phyloP scores from a whole-genome alignment of 2,113 vertebrate genomes.

The Origma solitaria region DNA sequence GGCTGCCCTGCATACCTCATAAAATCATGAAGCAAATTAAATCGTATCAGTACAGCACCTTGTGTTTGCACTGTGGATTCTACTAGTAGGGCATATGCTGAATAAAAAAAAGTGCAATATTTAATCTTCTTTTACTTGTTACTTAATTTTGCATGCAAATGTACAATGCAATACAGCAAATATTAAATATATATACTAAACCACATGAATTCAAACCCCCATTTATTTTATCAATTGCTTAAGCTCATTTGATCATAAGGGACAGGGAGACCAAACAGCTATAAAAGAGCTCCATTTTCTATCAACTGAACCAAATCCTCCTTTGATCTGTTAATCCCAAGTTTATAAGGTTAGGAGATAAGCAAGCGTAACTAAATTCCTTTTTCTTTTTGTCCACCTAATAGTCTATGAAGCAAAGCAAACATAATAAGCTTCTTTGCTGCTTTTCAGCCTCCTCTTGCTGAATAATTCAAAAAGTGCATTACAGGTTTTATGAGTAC shows the following conservation, averaged over 20 bases:
- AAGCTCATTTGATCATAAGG: conserved; percentile 75
- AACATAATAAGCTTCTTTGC: conserved; percentile 83
- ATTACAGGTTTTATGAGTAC: conserved; percentile 51
- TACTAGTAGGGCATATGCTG: neutral
- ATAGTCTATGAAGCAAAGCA: conserved; percentile 81
- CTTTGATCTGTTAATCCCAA: conserved; percentile 98
- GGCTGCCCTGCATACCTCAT: neutral
- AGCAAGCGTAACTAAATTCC: conserved; percentile 90
- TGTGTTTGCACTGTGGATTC: neutral
- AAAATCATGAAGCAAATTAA: neutral
- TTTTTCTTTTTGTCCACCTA: conserved; percentile 86
- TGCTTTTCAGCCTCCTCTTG: conserved; percentile 37
- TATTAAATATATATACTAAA: conserved; percentile 53
- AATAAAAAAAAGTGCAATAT: neutral
- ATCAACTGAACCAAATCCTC: conserved; percentile 88
- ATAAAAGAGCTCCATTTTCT: conserved; percentile 85
- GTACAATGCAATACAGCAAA: neutral
- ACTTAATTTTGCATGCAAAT: conserved; percentile 45
- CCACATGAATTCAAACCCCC: conserved; percentile 55
- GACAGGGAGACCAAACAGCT: conserved; percentile 70
- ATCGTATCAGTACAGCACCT: neutral
- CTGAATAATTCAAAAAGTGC: conserved; percentile 60
- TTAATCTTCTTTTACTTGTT: conserved; percentile 36
- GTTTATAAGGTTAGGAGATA: conserved; percentile 96
- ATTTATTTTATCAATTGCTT: conserved; percentile 71